Evolutionary conservation across 2,888 invertebrate genomes (phyloP), one percentile per base, ranked within the genome.

Genomic region (Andrena praecox): DNA sequence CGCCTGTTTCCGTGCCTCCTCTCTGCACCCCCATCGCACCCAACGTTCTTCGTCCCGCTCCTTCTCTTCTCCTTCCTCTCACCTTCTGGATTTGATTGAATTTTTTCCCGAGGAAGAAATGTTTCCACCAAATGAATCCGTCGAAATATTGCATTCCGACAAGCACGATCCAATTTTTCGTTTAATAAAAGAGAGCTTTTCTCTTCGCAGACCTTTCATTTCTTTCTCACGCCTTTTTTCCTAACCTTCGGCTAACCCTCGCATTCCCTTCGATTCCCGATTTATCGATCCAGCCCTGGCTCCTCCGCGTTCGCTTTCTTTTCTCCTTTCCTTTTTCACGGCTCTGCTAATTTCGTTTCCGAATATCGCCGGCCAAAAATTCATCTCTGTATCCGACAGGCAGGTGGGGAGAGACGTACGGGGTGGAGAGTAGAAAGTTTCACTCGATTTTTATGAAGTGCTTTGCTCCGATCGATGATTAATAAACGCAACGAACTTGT

Each of bases 91-190:
- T 93, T 93, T 93, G 93, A 93, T 93, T 93, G 93, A 93, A 93
- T 93, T 93, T 93, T 93, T 93, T 93, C 90, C 90, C 91, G 87
- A 86, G 90, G 90, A 92, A 93, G 92, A 94, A 93, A 94, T 93
- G 93, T 93, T 93, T 93, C 93, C 93, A 91, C 93, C 93, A 93
- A 93, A 94, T 94, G 93, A 94, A 93, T 94, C 92, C 93, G 93
- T 93, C 93, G 93, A 93, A 93, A 93, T 94, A 94, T 93, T 94
- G 93, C 93, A 94, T 94, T 93, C 93, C 93, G 91, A 93, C 92
- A 92, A 92, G 88, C 91, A 81, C 89, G 90, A 91, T 93, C 91
- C 92, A 91, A 91, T 93, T 93, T 93, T 93, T 93, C 92, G 90
- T 93, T 93, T 93, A 93, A 93, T 93, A 93, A 93, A 93, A 93